phyloP scores from a whole-genome alignment of 2,888 invertebrate species.

The Netelia virgata region DNA sequence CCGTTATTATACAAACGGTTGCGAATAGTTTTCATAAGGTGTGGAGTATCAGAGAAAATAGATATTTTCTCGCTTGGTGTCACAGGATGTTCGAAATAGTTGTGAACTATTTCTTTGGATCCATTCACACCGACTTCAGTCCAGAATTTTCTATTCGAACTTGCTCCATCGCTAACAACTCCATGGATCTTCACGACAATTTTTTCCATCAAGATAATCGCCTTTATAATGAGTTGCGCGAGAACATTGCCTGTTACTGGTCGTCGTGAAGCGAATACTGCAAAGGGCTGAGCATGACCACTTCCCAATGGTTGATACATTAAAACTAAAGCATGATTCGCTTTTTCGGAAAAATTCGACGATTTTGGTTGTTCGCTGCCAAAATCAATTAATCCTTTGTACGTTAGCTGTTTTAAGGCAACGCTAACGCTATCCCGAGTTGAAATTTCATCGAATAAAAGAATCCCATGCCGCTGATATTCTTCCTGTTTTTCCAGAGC shows the following conservation, averaged over 20 bases:
- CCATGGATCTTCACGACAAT: slow-evolving; percentile 62
- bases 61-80: slow-evolving; percentile 13
- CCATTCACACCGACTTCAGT: slow-evolving; percentile 34
- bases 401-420: slow-evolving; percentile 57
- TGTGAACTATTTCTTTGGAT: slow-evolving; percentile 4
- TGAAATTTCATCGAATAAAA: slow-evolving; percentile 66
- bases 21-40: slow-evolving; percentile 37
- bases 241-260: slow-evolving; percentile 52
- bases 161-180: slow-evolving; percentile 63
- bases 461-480: slow-evolving; percentile 58
- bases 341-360: slow-evolving; percentile 56
- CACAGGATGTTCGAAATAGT: slow-evolving; percentile 40
- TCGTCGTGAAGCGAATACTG: slow-evolving; percentile 66
- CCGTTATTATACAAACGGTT: slow-evolving; percentile 45
- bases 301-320: slow-evolving; percentile 68
- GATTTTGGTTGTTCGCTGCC: slow-evolving; percentile 35
- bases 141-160: slow-evolving; percentile 54
- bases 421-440: slow-evolving; percentile 62
- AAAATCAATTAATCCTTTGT: slow-evolving; percentile 59
- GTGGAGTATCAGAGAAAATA: slow-evolving; percentile 46
- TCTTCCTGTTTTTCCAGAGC: slow-evolving; percentile 57
- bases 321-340: slow-evolving; percentile 65
- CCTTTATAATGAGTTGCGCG: slow-evolving; percentile 62
- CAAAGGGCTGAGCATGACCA: slow-evolving; percentile 65
- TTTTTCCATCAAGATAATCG: slow-evolving; percentile 64